Percentiles rank a stretch among this genome's conserved stretches.
Conservation (phyloP, 2,797 vertebrate genomes). For the Liparis tanakae region DNA sequence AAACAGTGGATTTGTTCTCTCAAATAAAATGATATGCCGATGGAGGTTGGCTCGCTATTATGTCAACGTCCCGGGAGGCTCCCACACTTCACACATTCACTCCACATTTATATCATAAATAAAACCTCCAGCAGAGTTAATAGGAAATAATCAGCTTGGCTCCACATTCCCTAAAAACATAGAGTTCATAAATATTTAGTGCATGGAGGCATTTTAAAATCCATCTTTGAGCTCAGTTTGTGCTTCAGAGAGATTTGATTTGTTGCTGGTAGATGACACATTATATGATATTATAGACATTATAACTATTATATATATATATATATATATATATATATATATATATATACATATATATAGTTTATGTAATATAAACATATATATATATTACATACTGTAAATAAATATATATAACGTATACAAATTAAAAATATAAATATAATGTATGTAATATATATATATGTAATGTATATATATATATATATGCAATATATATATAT, state of each 20-base stretch:
- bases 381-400: no score
- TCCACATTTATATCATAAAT: slow-evolving; percentile 51
- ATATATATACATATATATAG: no score
- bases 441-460: no score
- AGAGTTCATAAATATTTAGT: slow-evolving; percentile 59
- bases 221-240: slow-evolving; percentile 45
- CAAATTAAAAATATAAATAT: no score
- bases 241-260: slow-evolving; percentile 58
- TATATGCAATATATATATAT: no score
- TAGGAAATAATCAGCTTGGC: slow-evolving; percentile 49
- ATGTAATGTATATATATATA: no score
- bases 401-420: no score
- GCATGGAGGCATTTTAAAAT: slow-evolving; percentile 51
- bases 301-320: no score
- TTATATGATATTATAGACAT: no score
- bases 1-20: slow-evolving; percentile 37
- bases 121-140: slow-evolving; percentile 36
- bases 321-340: no score
- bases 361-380: no score
- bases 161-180: slow-evolving; percentile 45
- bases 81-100: slow-evolving; percentile 52
- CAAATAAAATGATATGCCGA: slow-evolving; percentile 37
- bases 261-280: slow-evolving; percentile 57
- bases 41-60: slow-evolving; percentile 47
- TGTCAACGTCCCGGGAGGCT: slow-evolving; percentile 47